These are phyloP conservation scores for Rhynchonycteris naso DNA, from an alignment of 2,797 vertebrate genomes.

Conservation along the genomic window DNA sequence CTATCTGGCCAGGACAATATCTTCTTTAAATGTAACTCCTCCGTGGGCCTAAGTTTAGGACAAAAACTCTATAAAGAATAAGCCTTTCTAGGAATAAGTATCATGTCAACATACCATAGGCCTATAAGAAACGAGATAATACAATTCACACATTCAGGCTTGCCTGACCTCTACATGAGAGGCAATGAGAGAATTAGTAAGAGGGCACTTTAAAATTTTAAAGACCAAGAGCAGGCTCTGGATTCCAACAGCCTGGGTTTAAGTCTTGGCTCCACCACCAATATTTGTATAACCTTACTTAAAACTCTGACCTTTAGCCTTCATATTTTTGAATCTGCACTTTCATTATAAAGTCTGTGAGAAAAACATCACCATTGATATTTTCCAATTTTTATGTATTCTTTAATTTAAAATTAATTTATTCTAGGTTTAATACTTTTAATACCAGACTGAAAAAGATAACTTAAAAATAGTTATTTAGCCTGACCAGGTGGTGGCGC, in stretches of 20 bases:
- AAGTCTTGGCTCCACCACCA: not conserved
- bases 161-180: not conserved
- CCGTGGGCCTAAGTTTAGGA: not conserved
- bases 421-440: slow-evolving; percentile 42
- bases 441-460: slow-evolving; percentile 3
- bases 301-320: not conserved
- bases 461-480: slow-evolving; percentile 14
- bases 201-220: not conserved
- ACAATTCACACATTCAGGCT: not conserved
- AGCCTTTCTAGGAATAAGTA: not conserved
- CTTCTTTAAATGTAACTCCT: slow-evolving; percentile 1
- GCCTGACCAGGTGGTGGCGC: too few relatives aligned
- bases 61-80: slow-evolving; percentile 19
- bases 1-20: too few relatives aligned
- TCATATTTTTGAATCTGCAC: not conserved
- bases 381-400: not conserved
- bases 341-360: not conserved
- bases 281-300: not conserved
- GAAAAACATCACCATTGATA: not conserved
- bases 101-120: not conserved
- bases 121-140: not conserved
- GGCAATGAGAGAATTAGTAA: not conserved
- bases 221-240: not conserved
- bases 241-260: not conserved
- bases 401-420: slow-evolving; percentile 10